Conservation (phyloP, 2,888 invertebrate genomes). For the Sarcophaga carnaria region DNA sequence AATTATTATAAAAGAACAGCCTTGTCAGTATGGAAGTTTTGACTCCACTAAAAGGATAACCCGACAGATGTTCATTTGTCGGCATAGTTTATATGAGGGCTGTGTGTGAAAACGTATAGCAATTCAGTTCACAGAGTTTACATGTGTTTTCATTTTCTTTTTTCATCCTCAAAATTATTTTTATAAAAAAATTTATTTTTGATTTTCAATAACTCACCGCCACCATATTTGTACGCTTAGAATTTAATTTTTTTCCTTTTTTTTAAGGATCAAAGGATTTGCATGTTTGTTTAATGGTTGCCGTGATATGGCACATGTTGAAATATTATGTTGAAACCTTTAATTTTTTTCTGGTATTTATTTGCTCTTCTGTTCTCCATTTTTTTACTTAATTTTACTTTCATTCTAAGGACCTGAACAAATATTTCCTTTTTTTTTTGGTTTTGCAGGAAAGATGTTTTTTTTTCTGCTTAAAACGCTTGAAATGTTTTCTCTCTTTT, state of each 20-base stretch:
- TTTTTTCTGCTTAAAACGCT: too few species aligned
- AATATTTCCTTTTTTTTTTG: slow-evolving; percentile 4
- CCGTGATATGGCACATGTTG: slow-evolving; percentile 31
- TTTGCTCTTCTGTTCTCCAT: background rate
- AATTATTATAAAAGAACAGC: too few species aligned
- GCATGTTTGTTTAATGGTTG: slow-evolving; percentile 3
- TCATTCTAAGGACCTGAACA: slow-evolving; percentile 35
- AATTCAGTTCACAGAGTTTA: background rate
- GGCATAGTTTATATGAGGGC: too few species aligned
- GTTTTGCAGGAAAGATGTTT: too few species aligned
- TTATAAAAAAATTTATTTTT: slow-evolving; percentile 6
- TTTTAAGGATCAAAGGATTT: slow-evolving; percentile 52
- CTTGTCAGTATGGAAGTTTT: too few species aligned
- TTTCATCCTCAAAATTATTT: slow-evolving; percentile 19
- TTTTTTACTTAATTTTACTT: background rate
- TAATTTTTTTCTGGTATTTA: background rate
- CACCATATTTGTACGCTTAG: too few species aligned
- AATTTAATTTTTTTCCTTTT: background rate
- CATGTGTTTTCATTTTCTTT: slow-evolving; percentile 8
- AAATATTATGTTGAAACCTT: slow-evolving; percentile 7
- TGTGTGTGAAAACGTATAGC: too few species aligned
- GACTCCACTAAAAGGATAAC: too few species aligned
- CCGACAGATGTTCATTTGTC: too few species aligned
- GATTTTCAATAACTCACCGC: slow-evolving; percentile 31
- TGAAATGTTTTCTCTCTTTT: background rate